phyloP scores from a whole-genome alignment of 2,888 invertebrate genomes.

The Hylaea fasciaria region DNA sequence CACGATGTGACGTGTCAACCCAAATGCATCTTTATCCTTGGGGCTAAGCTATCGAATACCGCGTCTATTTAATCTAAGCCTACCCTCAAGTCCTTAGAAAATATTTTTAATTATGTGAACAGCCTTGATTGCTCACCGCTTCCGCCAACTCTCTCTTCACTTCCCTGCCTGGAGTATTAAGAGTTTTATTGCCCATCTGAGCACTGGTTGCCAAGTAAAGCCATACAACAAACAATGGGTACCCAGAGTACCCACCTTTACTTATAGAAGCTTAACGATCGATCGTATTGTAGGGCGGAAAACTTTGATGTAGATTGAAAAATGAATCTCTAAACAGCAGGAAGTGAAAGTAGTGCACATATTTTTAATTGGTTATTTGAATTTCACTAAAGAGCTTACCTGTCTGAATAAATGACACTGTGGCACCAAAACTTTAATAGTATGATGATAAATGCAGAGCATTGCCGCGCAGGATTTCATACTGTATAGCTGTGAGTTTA shows the following conservation, averaged over 20 bases:
- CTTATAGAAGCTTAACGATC: slow-evolving; percentile 18
- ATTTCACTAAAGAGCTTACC: too few species aligned
- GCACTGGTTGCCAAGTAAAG: slow-evolving; percentile 57
- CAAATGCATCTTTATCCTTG: too few species aligned
- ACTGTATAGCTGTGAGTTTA: too few species aligned
- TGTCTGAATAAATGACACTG: too few species aligned
- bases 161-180: slow-evolving; percentile 56
- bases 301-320: not conserved
- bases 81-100: not conserved
- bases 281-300: slow-evolving; percentile 11
- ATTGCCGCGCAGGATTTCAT: too few species aligned
- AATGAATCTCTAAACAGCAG: not conserved
- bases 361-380: too few species aligned
- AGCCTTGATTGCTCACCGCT: slow-evolving; percentile 62
- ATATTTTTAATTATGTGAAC: slow-evolving; percentile 68
- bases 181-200: slow-evolving; percentile 54
- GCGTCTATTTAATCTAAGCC: not conserved
- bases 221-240: slow-evolving; percentile 59
- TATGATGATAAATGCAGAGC: too few species aligned
- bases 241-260: slow-evolving; percentile 19
- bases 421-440: too few species aligned
- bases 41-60: too few species aligned
- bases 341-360: too few species aligned
- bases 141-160: slow-evolving; percentile 58
- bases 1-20: too few species aligned